Base-by-base conservation (phyloP, 2,888 invertebrate species). In the Nomada fucata region DNA sequence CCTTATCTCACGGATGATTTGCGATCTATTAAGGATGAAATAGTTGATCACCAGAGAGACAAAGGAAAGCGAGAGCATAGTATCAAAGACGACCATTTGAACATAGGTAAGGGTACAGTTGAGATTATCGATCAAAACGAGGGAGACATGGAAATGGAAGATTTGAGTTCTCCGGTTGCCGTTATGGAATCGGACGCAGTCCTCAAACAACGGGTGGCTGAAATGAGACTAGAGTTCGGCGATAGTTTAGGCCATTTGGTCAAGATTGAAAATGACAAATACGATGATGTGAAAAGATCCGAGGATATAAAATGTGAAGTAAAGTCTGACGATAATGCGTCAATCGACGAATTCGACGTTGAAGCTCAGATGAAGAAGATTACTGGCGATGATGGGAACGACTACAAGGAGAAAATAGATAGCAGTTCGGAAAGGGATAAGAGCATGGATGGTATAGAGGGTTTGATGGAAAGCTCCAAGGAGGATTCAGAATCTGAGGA, bases 141-240 rank as follows among this genome's bases (percentile, higher is more conserved):
- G 59, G 88, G 88, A 3, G 94, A 93, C 69, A 92, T 92, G n/a
- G 93, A 93, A 67, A 91, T 92, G 72, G 94, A 94, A 60, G 94
- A 93, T 71, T 92, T 94, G n/a, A 94, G 93, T 85, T 94, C 94
- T 0, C 92, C 93, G 2, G 91, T 94, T 53, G 88, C 89, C 44
- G 86, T 90, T 1, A 89, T 94, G 86, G 94, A 94, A 85, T 93
- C 94, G 0, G 94, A 94, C 70, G 92, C 93, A 2, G 91, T 94
- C 29, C 88, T 94, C 11, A 94, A 94, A 68, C 94, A 94, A 78
- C 91, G 94, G 3, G 94, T 94, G 5, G 93, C 94, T 1, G 94
- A 94, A 86, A 94, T 94, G 94, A 93, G 94, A 72, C 93, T 94
- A 61, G 94, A 95, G 84, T 94, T 94, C 76, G 91, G 92, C 20